phyloP scores from a whole-genome alignment of 2,888 invertebrate genomes.

The Allophyes oxyacanthae region DNA sequence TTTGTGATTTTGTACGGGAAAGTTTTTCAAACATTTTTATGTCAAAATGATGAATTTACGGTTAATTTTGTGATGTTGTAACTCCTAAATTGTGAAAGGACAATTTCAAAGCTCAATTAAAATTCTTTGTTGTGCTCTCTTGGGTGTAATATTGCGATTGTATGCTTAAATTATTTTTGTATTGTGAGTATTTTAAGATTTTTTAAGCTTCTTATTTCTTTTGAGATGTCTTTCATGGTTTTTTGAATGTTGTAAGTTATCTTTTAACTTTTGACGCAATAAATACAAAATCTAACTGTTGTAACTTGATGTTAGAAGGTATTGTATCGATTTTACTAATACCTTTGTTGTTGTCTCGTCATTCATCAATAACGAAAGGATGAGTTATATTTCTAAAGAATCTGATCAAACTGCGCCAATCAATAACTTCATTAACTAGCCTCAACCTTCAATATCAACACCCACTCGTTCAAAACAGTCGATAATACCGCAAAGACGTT shows the following conservation, averaged over 20 bases:
- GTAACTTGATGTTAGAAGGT: too few species aligned
- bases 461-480: constrained; percentile 3
- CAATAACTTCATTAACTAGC: constrained; percentile 7
- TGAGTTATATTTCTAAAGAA: neutral
- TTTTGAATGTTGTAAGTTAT: too few species aligned
- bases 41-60: neutral
- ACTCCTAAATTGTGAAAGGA: constrained; percentile 11
- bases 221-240: too few species aligned
- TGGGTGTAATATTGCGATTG: constrained; percentile 8
- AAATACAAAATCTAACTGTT: too few species aligned
- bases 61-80: constrained; percentile 3
- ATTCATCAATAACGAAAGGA: too few species aligned
- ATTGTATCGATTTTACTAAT: too few species aligned
- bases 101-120: constrained; percentile 29
- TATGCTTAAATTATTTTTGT: neutral
- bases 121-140: constrained; percentile 16
- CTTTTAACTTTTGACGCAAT: too few species aligned
- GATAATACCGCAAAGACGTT: constrained; percentile 32
- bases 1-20: constrained; percentile 5
- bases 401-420: neutral
- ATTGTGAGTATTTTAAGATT: too few species aligned
- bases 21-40: constrained; percentile 8
- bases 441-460: constrained; percentile 19
- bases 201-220: too few species aligned
- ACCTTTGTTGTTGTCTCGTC: too few species aligned